Evolutionary conservation across 2,113 vertebrate species (phyloP).

Genomic region (Nothoprocta perdicaria): DNA sequence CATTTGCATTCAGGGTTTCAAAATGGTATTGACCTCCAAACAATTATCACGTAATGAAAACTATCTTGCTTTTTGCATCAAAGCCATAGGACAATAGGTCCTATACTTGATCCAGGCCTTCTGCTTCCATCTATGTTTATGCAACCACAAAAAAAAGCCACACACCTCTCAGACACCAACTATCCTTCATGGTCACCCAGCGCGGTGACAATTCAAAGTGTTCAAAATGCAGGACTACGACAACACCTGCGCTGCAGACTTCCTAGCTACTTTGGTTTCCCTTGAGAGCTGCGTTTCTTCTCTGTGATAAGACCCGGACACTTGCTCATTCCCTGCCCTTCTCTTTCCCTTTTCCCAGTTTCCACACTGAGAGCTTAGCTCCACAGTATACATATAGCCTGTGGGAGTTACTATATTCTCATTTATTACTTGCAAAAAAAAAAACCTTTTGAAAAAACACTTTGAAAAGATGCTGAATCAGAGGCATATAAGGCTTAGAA

Average conservation of each 20-base stretch:
- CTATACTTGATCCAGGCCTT: background rate
- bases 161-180: fast-evolving
- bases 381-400: background rate
- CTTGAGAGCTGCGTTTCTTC: background rate
- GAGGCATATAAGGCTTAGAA: background rate
- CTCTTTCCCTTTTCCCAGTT: background rate
- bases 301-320: background rate
- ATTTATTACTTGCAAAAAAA: background rate
- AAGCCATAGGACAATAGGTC: background rate
- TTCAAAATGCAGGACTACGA: background rate
- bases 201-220: background rate
- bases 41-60: background rate
- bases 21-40: background rate
- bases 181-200: background rate
- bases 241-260: background rate
- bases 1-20: background rate
- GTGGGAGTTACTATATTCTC: background rate
- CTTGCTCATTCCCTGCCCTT: background rate
- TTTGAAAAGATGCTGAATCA: background rate
- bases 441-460: background rate
- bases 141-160: background rate
- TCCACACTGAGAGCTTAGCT: background rate
- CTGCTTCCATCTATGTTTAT: background rate
- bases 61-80: background rate
- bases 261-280: background rate